These are phyloP conservation scores for Prenolepis imparis DNA, from an alignment of 2,888 invertebrate genomes.

Conservation along the genomic window DNA sequence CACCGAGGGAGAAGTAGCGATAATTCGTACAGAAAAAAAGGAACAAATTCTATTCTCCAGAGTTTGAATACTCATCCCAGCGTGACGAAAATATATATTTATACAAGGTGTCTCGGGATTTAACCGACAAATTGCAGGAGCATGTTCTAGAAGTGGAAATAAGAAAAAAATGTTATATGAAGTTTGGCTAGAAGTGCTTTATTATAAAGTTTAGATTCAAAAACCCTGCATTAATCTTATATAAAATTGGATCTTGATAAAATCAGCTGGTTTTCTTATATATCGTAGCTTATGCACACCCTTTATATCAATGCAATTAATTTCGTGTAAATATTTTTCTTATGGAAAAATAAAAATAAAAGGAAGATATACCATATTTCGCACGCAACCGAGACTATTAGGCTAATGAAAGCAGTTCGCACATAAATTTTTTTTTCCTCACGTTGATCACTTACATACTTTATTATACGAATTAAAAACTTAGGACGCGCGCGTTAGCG, in stretches of 20 bases:
- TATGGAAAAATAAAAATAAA: not conserved
- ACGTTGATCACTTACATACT: not conserved
- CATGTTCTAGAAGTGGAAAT: too few relatives aligned
- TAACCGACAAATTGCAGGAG: too few relatives aligned
- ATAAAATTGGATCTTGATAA: too few relatives aligned
- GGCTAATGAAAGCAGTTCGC: constrained; percentile 4
- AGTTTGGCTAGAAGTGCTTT: too few relatives aligned
- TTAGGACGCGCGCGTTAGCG: not conserved
- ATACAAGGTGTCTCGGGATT: too few relatives aligned
- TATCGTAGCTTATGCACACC: too few relatives aligned
- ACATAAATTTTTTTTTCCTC: not conserved
- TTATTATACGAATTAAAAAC: not conserved
- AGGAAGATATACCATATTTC: not conserved
- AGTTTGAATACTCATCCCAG: not conserved
- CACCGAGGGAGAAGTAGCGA: not conserved
- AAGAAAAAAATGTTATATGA: too few relatives aligned
- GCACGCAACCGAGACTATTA: not conserved
- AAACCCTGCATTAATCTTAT: too few relatives aligned
- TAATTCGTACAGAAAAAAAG: not conserved
- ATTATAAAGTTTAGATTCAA: too few relatives aligned
- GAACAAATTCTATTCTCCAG: not conserved
- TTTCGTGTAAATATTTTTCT: not conserved
- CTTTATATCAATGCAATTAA: too few relatives aligned
- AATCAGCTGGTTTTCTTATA: too few relatives aligned
- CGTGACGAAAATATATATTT: not conserved